These are phyloP conservation scores for Alitta virens DNA, from an alignment of 2,888 invertebrate species.

Conservation along the genomic window DNA sequence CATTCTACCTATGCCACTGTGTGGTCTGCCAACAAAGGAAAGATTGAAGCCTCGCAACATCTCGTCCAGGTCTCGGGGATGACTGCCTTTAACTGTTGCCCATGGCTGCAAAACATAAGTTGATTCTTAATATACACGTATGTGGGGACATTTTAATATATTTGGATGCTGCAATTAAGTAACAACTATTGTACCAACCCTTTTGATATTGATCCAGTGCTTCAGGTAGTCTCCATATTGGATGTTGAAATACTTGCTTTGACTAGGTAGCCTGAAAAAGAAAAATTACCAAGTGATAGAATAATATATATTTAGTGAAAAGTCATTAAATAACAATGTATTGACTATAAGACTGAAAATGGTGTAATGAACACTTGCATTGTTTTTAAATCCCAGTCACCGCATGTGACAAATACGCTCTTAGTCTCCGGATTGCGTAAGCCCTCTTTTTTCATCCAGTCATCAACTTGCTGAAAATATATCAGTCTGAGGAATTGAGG, in stretches of 20 bases:
- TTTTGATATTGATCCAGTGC: conserved; percentile 65
- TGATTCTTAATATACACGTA: too few species aligned
- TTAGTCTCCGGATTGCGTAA: conserved; percentile 52
- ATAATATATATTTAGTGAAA: too few species aligned
- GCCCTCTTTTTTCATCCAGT: conserved; percentile 60
- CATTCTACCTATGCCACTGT: conserved; percentile 51
- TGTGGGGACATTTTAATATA: too few species aligned
- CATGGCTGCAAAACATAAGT: conserved; percentile 37
- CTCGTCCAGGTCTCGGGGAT: conserved; percentile 46
- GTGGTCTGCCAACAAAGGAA: conserved; percentile 45
- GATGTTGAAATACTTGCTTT: conserved; percentile 57
- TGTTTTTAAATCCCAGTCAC: conserved; percentile 63
- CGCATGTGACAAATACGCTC: conserved; percentile 63
- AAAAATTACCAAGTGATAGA: too few species aligned
- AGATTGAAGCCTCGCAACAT: conserved; percentile 41
- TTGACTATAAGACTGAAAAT: too few species aligned
- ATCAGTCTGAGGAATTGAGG: too few species aligned
- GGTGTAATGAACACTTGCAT: too few species aligned
- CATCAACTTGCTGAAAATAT: conserved; percentile 58
- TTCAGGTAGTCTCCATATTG: conserved; percentile 52
- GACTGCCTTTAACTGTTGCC: conserved; percentile 36
- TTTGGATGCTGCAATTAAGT: too few species aligned
- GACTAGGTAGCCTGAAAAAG: conserved; percentile 57
- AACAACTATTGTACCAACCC: conserved; percentile 37
- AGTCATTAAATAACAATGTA: too few species aligned